Base-by-base conservation (phyloP, 2,888 invertebrate genomes). In the Xylophagus ater region DNA sequence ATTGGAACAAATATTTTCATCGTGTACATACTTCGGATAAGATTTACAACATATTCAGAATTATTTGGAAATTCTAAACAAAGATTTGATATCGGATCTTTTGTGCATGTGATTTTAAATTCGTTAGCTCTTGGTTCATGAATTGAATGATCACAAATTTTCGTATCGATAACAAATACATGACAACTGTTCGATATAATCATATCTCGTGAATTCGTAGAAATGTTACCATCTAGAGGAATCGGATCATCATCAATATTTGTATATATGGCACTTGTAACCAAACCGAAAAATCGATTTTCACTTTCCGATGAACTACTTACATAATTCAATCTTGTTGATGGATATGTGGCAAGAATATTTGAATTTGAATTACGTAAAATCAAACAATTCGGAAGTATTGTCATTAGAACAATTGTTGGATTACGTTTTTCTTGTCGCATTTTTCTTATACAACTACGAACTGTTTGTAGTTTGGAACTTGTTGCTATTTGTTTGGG, bases 231-330 rank as follows among this genome's bases (percentile, higher is more conserved):
- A 18, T 44, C 44, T 8, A 42, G 20, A 2, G 42, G 40, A 13
- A 38, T 10, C 3, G 45, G 40, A 17, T 63, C 61, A 37, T 65
- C 66, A 17, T 57, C 54, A 1, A 58, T 60, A 2, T 57, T 53
- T 5, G 69, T 69, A 42, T 72, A 66, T 43, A 81, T 76, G 1
- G 85, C 82, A 53, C 83, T 80, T 0, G 93, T 94, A 3, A 94
- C 85, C 29, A 96, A 73, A 1, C 93, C 94, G 59, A 96, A 94
- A 61, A 88, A 93, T 35, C 88, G 72, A 52, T 87, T 78, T 55
- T 93, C 92, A 50, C 88, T 87, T 51, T 93, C 93, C 2, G 85
- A 83, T 30, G 87, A 86, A 3, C 87, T 82, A 44, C 90, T 92
- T 32, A 90, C 86, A 55, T 86, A 93, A 20, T 86, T 81, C 12